A percentile compares a stretch with the other conserved stretches of the same genome.
These are phyloP conservation scores for Scrobipalpa atriplicella DNA, from an alignment of 2,888 invertebrate genomes.

Conservation along the genomic window DNA sequence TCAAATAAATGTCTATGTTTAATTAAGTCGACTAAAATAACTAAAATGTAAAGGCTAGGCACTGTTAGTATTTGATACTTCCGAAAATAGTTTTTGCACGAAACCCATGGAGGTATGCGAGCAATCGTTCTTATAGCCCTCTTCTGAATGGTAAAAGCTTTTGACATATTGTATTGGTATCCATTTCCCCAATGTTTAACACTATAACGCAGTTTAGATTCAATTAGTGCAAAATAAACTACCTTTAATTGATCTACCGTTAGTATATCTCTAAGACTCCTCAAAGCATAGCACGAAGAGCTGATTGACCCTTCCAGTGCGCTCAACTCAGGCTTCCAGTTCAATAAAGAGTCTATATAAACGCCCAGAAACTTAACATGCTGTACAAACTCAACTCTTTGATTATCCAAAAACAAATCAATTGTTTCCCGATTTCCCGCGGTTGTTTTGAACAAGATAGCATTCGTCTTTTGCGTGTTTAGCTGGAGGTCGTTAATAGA, in stretches of 20 bases:
- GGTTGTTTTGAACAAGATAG: slow-evolving; percentile 6
- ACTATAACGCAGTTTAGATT: background rate
- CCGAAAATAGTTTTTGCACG: background rate
- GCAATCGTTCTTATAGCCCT: background rate
- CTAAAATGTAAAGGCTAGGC: slow-evolving; percentile 5
- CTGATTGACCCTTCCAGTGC: background rate
- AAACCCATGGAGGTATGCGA: background rate
- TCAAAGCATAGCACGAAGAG: slow-evolving; percentile 5
- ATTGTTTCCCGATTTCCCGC: background rate
- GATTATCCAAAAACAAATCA: background rate
- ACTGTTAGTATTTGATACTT: background rate
- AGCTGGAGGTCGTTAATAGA: background rate
- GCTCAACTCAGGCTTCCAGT: slow-evolving; percentile 2
- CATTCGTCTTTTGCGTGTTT: slow-evolving; percentile 2
- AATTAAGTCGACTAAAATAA: background rate
- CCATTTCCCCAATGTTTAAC: background rate
- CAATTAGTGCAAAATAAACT: background rate
- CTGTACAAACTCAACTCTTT: background rate
- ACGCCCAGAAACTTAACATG: background rate
- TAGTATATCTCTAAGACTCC: background rate
- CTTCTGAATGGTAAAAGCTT: background rate
- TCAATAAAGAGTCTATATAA: background rate
- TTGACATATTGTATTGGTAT: background rate
- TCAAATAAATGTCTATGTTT: background rate
- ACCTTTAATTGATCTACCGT: background rate